Conservation (phyloP, 2,113 vertebrate genomes). For the Antechinus flavipes region DNA sequence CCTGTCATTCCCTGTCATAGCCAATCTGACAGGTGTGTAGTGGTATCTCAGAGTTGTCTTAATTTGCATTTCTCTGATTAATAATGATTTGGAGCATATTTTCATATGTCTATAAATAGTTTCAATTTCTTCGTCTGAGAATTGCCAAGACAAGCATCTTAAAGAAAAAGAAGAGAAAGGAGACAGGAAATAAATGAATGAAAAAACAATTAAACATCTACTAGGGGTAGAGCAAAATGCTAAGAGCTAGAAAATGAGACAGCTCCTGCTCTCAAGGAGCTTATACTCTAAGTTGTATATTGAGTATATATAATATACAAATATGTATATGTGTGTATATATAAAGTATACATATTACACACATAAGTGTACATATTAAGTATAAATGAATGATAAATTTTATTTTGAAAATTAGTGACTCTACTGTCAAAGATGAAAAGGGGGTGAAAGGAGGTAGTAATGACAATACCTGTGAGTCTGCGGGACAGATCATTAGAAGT, state of each 20-base stretch:
- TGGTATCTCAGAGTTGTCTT: too few species aligned
- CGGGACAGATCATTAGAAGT: background rate
- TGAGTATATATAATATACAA: too few species aligned
- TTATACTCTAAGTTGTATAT: background rate
- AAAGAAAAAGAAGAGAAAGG: background rate
- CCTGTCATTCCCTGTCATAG: too few species aligned
- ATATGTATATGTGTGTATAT: too few species aligned
- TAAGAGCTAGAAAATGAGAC: background rate
- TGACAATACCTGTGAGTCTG: background rate
- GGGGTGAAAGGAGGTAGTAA: background rate
- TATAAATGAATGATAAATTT: background rate
- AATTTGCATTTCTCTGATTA: too few species aligned
- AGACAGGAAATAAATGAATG: background rate
- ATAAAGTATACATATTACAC: too few species aligned
- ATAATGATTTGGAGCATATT: too few species aligned
- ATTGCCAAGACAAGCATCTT: background rate
- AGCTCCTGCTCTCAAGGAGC: background rate
- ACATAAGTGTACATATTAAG: background rate
- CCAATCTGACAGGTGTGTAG: too few species aligned
- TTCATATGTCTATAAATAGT: too few species aligned
- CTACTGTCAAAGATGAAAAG: background rate
- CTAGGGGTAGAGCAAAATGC: background rate
- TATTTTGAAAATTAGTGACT: background rate
- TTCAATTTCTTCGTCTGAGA: too few species aligned
- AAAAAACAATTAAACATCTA: background rate